Evolutionary conservation across 2,113 vertebrate species (phyloP), one percentile per base, ranked within the genome.

Genomic region (Eidolon helvum): DNA sequence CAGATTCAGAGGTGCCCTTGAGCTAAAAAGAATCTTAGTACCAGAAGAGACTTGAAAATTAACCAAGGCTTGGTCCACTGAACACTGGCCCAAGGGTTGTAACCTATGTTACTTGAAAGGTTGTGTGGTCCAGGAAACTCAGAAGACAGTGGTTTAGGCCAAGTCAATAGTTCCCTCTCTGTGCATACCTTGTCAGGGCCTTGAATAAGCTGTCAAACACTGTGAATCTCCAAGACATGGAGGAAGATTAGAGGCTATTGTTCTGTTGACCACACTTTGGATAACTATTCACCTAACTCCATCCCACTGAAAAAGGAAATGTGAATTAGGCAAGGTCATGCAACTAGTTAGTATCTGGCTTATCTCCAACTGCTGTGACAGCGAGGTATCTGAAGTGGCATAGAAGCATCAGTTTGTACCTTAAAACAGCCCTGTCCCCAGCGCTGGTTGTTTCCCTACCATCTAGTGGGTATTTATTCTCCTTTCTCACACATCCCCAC

Each of bases 211-310:
- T 30, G 19, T 4, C 4, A 6, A 38, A 63, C 5, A 22, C 19
- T 80, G 38, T 43, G 28, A 93, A 68, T 91, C 0, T 6, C 57
- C 18, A 65, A 69, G 74, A 82, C 18, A 43, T 7, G 15, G 55
- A 30, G 40, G 14, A 74, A 89, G 35, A 71, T 45, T 63, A 55
- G 40, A 50, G 19, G 8, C 19, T 61, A 24, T 38, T 94, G 21
- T 65, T 82, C 50, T 61, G 48, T 66, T 91, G 77, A 45, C 16
- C 3, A 24, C 40, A 65, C 59, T 75, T 50, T 91, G 63, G 69
- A 40, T 59, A 95, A 94, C 57, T 85, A 91, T 68, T 74, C 28
- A 91, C n/a, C 45, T 55, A 94, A 96, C 15, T 77, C 43, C 22
- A 53, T 14, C 7, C 4, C 19, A 77, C 61, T 38, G 69, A 83